Evolutionary conservation across 2,113 vertebrate genomes (phyloP).

Genomic region (Syrrhaptes paradoxus): DNA sequence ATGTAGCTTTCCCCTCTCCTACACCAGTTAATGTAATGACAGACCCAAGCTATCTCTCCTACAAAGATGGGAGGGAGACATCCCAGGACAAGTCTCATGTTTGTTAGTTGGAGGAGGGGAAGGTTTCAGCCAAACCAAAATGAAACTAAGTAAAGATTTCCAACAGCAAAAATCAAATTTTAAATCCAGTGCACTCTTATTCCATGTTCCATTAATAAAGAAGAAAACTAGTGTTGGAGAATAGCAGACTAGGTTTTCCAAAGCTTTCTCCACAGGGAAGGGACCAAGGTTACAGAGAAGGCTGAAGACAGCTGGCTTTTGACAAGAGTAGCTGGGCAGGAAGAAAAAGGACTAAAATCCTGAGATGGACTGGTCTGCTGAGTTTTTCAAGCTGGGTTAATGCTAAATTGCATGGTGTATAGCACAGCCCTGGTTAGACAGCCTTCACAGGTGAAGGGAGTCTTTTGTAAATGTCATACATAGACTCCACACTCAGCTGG

Average conservation of each 20-base stretch:
- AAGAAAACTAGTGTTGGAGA: not conserved
- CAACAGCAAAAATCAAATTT: constrained; percentile 5
- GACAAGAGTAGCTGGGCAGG: not conserved
- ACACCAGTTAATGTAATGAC: not conserved
- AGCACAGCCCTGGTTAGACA: not conserved
- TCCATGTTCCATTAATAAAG: constrained; percentile 6
- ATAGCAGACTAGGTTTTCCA: constrained; percentile 29
- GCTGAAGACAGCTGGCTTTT: constrained; percentile 19
- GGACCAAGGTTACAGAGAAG: not conserved
- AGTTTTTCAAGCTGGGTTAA: not conserved
- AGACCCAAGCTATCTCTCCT: not conserved
- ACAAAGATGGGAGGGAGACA: constrained; percentile 22
- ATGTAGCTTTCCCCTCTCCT: not conserved
- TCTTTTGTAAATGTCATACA: not conserved
- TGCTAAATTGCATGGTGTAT: not conserved
- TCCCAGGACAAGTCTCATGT: not conserved
- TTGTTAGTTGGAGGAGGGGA: not conserved
- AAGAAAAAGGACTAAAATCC: not conserved
- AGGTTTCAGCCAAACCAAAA: constrained; percentile 42
- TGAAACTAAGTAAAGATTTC: constrained; percentile 57
- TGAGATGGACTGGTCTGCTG: not conserved
- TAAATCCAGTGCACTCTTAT: not conserved
- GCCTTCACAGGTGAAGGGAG: not conserved
- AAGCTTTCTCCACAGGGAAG: not conserved
- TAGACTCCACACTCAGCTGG: not conserved